Evolutionary conservation across 2,888 invertebrate genomes (phyloP).

Genomic region (Antheraea assamensis): DNA sequence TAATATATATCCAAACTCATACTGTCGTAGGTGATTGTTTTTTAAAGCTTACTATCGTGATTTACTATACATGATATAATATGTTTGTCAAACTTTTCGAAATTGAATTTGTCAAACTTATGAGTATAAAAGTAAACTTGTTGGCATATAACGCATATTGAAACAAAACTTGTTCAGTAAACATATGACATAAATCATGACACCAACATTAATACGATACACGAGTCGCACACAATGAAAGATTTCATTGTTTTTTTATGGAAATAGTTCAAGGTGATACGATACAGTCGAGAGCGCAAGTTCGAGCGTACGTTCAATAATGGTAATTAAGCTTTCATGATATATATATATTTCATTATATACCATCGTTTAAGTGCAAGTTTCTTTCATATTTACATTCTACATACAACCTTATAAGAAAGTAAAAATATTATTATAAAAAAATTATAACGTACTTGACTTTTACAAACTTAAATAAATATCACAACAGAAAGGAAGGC

Average conservation of each 20-base stretch:
- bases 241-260: conserved; percentile 34
- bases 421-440: background rate
- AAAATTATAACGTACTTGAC: background rate
- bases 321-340: conserved; percentile 10
- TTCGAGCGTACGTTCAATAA: conserved; percentile 34
- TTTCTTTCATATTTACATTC: too few species aligned
- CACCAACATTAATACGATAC: background rate
- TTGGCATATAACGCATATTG: conserved; percentile 26
- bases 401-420: too few species aligned
- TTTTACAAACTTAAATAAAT: background rate
- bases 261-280: conserved; percentile 53
- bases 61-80: background rate
- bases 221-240: conserved; percentile 37
- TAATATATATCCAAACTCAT: background rate
- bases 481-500: background rate
- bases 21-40: background rate
- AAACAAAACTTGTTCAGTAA: conserved; percentile 9
- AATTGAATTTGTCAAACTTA: background rate
- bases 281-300: conserved; percentile 35
- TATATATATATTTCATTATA: too few species aligned
- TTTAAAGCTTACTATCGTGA: background rate
- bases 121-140: conserved; percentile 26
- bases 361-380: too few species aligned
- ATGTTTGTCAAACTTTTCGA: background rate
- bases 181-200: conserved; percentile 11